Evolutionary conservation across 2,113 vertebrate genomes (phyloP).

Genomic region (Siniperca knerii): DNA sequence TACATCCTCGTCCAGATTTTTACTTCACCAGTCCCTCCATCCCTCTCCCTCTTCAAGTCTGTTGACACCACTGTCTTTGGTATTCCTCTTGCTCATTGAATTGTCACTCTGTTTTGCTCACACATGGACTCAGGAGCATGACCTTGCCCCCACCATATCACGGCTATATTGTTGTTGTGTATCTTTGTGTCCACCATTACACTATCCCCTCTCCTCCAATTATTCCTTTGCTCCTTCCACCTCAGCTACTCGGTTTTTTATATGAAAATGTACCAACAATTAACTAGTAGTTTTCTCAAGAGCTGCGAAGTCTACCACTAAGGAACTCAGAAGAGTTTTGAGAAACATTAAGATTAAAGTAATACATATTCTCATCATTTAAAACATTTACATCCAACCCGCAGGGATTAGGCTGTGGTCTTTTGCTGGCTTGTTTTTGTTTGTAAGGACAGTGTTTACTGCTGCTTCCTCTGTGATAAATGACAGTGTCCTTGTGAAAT

Average conservation of each 20-base stretch:
- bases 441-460: slow-evolving; percentile 53
- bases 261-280: slow-evolving; percentile 57
- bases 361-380: slow-evolving; percentile 40
- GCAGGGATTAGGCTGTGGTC: slow-evolving; percentile 58
- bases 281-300: slow-evolving; percentile 54
- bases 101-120: slow-evolving; percentile 52
- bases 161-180: slow-evolving; percentile 59
- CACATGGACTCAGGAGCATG: slow-evolving; percentile 79
- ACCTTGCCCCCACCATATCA: slow-evolving; percentile 52
- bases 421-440: slow-evolving; percentile 56
- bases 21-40: slow-evolving; percentile 47
- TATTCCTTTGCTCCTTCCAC: slow-evolving; percentile 25
- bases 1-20: slow-evolving; percentile 43
- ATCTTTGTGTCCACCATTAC: slow-evolving; percentile 51
- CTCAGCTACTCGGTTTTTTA: slow-evolving; percentile 21
- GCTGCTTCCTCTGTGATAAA: slow-evolving; percentile 59
- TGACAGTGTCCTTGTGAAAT: slow-evolving; percentile 40
- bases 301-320: slow-evolving; percentile 69
- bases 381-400: slow-evolving; percentile 43
- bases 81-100: slow-evolving; percentile 30
- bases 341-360: slow-evolving; percentile 50
- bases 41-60: slow-evolving; percentile 30
- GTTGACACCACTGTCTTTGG: slow-evolving; percentile 23
- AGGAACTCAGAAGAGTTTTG: slow-evolving; percentile 46
- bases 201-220: slow-evolving; percentile 8